These are phyloP conservation scores for Rhagophthalmus giganteus DNA, from an alignment of 2,888 invertebrate species.

Conservation along the genomic window DNA sequence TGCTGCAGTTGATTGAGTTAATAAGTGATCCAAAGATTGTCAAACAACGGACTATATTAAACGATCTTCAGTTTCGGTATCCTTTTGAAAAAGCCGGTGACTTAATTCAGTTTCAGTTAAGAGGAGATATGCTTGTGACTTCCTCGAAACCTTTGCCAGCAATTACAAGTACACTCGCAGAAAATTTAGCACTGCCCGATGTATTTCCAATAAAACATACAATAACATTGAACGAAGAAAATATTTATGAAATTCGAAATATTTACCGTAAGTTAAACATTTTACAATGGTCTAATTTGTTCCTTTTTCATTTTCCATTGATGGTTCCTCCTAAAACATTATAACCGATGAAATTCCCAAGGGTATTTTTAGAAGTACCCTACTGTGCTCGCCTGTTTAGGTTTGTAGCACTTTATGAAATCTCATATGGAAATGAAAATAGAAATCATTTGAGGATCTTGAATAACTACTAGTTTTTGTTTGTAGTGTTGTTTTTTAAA, in stretches of 20 bases:
- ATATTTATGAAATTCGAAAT: slow-evolving; percentile 67
- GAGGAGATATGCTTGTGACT: slow-evolving; percentile 68
- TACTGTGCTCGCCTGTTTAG: no score
- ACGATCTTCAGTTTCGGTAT: slow-evolving; percentile 62
- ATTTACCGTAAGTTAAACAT: slow-evolving; percentile 69
- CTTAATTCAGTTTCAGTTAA: slow-evolving; percentile 66
- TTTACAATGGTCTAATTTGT: no score
- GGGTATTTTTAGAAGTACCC: no score
- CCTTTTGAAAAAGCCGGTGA: slow-evolving; percentile 65
- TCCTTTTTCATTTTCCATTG: no score
- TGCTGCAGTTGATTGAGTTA: slow-evolving; percentile 71
- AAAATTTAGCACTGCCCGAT: slow-evolving; percentile 65
- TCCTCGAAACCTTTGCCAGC: slow-evolving; percentile 65
- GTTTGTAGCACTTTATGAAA: no score
- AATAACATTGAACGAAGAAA: slow-evolving; percentile 64
- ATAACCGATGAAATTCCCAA: no score
- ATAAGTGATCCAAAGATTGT: slow-evolving; percentile 60
- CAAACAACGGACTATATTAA: slow-evolving; percentile 61
- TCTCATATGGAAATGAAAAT: no score
- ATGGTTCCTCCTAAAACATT: no score
- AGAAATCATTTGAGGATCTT: no score
- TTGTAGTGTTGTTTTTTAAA: no score
- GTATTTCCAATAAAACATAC: slow-evolving; percentile 76
- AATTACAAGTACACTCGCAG: slow-evolving; percentile 56
- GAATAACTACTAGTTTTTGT: no score